Conservation (phyloP, 1,140 invertebrate genomes). For the Diuraphis noxia region DNA sequence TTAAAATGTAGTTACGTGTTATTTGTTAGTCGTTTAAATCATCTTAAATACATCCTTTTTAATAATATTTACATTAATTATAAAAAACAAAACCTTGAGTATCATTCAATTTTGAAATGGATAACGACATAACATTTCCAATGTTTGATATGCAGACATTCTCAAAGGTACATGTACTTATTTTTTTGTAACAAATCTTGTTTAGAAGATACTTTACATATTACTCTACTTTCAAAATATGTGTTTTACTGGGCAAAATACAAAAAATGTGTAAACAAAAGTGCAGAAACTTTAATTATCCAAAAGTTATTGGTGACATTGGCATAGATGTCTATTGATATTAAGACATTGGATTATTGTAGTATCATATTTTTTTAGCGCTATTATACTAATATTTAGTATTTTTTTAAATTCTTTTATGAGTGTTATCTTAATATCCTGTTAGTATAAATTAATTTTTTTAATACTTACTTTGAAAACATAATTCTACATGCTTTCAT, state of each 20-base stretch:
- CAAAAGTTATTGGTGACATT: no score
- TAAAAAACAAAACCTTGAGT: background rate
- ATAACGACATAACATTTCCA: background rate
- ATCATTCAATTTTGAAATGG: constrained; percentile 9
- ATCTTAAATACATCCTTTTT: background rate
- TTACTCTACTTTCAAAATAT: background rate
- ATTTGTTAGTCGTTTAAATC: no score
- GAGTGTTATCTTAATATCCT: no score
- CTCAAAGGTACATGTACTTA: background rate
- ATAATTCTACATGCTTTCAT: no score
- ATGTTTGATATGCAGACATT: constrained; percentile 46
- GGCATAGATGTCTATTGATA: no score
- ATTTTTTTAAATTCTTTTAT: background rate
- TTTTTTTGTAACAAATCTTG: background rate
- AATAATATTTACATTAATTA: background rate
- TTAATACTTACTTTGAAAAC: no score
- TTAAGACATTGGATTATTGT: no score
- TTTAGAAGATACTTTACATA: no score
- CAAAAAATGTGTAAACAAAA: no score
- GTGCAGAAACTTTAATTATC: no score
- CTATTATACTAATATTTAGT: background rate
- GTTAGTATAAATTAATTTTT: background rate
- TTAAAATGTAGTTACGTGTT: no score
- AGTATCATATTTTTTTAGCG: no score
- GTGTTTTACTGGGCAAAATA: background rate